These are phyloP conservation scores for Ips typographus DNA, from an alignment of 1,140 invertebrate genomes.

Conservation along the genomic window DNA sequence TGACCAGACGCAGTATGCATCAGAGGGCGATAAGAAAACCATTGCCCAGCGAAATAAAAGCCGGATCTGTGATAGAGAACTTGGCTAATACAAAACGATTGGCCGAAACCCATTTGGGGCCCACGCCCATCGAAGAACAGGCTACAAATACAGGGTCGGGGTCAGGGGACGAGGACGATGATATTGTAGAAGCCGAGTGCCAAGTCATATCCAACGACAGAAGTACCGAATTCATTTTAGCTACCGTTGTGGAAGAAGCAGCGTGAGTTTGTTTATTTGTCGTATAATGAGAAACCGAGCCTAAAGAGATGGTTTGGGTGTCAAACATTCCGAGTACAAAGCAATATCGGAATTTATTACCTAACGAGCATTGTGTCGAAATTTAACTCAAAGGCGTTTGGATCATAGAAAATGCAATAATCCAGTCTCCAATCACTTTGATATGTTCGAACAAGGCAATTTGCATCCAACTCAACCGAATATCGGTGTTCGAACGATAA, in stretches of 20 bases:
- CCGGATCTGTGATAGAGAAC: slow-evolving; percentile 86
- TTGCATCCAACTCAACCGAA: too few species aligned
- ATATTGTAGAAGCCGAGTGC: slow-evolving; percentile 67
- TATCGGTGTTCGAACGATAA: too few species aligned
- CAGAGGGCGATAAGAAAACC: slow-evolving; percentile 73
- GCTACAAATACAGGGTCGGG: slow-evolving; percentile 90
- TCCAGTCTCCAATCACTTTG: too few species aligned
- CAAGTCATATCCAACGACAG: slow-evolving; percentile 87
- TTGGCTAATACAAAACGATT: slow-evolving; percentile 77
- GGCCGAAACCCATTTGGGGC: slow-evolving; percentile 77
- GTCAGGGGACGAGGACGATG: slow-evolving; percentile 81
- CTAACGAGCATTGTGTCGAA: too few species aligned
- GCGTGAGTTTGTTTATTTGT: slow-evolving; percentile 48
- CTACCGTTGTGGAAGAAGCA: slow-evolving; percentile 79
- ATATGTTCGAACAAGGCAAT: too few species aligned
- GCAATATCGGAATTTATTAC: too few species aligned
- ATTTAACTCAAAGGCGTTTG: too few species aligned
- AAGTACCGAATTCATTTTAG: slow-evolving; percentile 84
- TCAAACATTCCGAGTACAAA: too few species aligned
- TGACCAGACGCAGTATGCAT: slow-evolving; percentile 82
- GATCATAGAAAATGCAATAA: too few species aligned
- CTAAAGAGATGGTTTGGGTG: too few species aligned
- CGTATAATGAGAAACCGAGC: too few species aligned
- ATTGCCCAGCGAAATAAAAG: slow-evolving; percentile 68
- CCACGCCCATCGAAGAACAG: slow-evolving; percentile 65